Percentiles rank a stretch among this genome's conserved stretches.
Evolutionary conservation across 2,797 vertebrate species (phyloP).

Genomic region (Tokudaia muenninki): DNA sequence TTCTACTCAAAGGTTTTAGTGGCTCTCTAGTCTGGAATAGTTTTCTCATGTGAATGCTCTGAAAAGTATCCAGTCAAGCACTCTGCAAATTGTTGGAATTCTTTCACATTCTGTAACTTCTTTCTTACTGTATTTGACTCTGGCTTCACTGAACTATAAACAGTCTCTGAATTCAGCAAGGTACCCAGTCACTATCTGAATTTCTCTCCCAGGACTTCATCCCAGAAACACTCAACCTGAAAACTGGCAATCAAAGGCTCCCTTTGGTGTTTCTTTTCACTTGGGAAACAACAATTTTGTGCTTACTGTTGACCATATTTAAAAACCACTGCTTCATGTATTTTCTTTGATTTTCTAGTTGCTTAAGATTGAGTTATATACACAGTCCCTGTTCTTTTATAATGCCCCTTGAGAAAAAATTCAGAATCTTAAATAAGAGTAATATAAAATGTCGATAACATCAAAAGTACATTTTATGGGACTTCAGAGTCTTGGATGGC

Average conservation of each 20-base stretch:
- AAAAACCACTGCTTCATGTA: background rate
- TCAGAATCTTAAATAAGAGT: slow-evolving; percentile 48
- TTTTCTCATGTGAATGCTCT: background rate
- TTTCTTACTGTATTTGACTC: background rate
- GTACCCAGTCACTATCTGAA: background rate
- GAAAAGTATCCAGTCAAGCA: background rate
- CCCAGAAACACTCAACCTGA: background rate
- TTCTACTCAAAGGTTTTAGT: background rate
- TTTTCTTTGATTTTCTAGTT: background rate
- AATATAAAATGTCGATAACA: slow-evolving; percentile 7
- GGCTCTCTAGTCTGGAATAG: background rate
- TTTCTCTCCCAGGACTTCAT: background rate
- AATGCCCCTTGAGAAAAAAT: background rate
- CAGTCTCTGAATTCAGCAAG: slow-evolving; percentile 4
- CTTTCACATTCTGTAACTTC: background rate
- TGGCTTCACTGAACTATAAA: background rate
- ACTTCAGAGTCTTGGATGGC: slow-evolving; percentile 20
- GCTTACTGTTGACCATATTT: background rate
- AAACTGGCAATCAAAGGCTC: background rate
- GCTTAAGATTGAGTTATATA: background rate
- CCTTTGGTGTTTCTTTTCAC: background rate
- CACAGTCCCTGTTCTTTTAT: background rate
- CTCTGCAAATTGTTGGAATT: background rate
- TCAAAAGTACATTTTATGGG: slow-evolving; percentile 1
- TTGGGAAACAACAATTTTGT: background rate